These are phyloP conservation scores for Phytoseiulus persimilis DNA, from an alignment of 2,888 invertebrate genomes.

Conservation along the genomic window DNA sequence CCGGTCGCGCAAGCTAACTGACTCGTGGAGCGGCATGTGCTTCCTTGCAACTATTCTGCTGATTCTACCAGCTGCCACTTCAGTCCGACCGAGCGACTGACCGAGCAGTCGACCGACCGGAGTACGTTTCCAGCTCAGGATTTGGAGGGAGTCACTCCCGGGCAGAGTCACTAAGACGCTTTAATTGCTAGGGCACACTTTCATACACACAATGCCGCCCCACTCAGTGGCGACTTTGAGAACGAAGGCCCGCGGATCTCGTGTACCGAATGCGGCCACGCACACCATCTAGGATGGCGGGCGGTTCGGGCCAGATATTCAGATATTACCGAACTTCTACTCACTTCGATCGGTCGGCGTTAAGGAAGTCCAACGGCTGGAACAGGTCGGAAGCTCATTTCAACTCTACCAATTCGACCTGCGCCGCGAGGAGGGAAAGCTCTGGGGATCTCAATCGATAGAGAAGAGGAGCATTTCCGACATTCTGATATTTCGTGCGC, in stretches of 20 bases:
- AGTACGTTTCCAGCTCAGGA: background rate
- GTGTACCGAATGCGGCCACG: too few relatives aligned
- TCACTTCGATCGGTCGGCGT: too few relatives aligned
- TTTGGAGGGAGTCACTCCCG: background rate
- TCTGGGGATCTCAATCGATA: too few relatives aligned
- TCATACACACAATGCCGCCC: background rate
- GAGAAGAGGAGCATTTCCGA: too few relatives aligned
- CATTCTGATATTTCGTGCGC: too few relatives aligned
- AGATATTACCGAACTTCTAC: too few relatives aligned
- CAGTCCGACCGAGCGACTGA: background rate
- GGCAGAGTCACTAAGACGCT: background rate
- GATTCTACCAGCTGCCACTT: conserved; percentile 34
- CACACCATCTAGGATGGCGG: too few relatives aligned
- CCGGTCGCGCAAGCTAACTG: background rate
- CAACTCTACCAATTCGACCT: too few relatives aligned
- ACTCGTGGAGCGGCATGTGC: background rate
- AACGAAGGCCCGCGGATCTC: background rate
- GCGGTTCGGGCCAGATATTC: too few relatives aligned
- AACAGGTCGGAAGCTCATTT: too few relatives aligned
- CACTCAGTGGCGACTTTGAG: background rate
- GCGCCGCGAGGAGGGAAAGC: too few relatives aligned
- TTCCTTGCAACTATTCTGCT: conserved; percentile 36
- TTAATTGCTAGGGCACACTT: background rate
- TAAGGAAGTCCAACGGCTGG: too few relatives aligned
- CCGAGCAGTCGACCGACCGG: background rate